Percentiles rank a stretch among this genome's conserved stretches.
These are phyloP conservation scores for Okapia johnstoni DNA, from an alignment of 2,113 vertebrate species.

Conservation along the genomic window DNA sequence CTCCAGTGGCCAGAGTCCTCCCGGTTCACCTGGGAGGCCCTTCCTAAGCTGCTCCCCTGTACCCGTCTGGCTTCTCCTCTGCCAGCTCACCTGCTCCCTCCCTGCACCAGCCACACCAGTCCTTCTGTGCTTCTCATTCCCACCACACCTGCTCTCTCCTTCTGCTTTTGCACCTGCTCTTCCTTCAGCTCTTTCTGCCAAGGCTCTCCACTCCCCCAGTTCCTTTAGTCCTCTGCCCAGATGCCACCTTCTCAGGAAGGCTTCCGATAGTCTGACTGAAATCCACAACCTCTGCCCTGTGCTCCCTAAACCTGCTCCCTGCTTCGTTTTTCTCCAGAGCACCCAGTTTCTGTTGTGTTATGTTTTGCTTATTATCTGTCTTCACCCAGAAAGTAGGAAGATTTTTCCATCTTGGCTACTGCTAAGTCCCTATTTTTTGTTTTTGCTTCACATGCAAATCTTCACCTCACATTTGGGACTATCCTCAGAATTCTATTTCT, in stretches of 20 bases:
- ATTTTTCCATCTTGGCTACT: not conserved
- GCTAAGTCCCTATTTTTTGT: not conserved
- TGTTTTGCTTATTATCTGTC: not conserved
- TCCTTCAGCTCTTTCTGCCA: not conserved
- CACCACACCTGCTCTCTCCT: not conserved
- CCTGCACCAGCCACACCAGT: not conserved
- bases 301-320: not conserved
- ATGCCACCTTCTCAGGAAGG: not conserved
- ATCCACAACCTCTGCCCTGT: rapidly evolving
- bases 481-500: not conserved
- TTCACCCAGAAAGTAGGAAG: not conserved
- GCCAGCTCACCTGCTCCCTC: not conserved
- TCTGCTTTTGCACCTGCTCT: not conserved
- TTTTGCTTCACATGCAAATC: not conserved
- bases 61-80: not conserved
- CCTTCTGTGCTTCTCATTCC: not conserved
- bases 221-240: not conserved
- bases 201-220: not conserved
- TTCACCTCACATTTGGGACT: not conserved
- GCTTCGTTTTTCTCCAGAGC: not conserved
- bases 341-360: not conserved
- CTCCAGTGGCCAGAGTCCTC: not conserved
- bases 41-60: not conserved
- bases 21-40: rapidly evolving
- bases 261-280: not conserved